These are phyloP conservation scores for Lichenostomus cassidix DNA, from an alignment of 2,113 vertebrate species.

Conservation along the genomic window DNA sequence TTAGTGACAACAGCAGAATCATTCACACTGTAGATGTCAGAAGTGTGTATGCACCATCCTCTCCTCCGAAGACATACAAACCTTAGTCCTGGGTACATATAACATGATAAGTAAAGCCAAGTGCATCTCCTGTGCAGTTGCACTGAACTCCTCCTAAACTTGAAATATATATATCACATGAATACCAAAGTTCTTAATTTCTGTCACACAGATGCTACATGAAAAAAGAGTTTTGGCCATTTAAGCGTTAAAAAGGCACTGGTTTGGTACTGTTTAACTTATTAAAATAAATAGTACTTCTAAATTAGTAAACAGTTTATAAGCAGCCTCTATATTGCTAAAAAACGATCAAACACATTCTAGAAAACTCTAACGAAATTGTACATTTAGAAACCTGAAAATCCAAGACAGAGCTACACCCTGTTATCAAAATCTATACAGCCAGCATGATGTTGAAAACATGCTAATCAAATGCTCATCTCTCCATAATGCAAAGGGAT, in stretches of 20 bases:
- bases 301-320: not conserved
- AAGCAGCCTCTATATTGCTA: not conserved
- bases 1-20: not conserved
- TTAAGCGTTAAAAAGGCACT: not conserved
- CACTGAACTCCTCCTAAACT: not conserved
- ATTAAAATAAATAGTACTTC: not conserved
- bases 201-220: not conserved
- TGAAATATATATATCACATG: not conserved
- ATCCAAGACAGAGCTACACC: not conserved
- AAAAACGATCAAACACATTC: not conserved
- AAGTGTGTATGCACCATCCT: not conserved
- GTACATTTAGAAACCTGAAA: not conserved
- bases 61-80: not conserved
- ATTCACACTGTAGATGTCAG: not conserved
- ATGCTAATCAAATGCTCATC: not conserved
- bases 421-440: not conserved
- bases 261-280: not conserved
- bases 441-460: not conserved
- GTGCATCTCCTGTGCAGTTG: not conserved
- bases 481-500: not conserved
- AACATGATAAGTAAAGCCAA: not conserved
- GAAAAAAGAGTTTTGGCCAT: not conserved
- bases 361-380: not conserved
- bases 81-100: not conserved
- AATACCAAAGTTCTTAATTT: not conserved